Base-by-base conservation (phyloP, 1,140 invertebrate species). In the Zaprionus ghesquierei region DNA sequence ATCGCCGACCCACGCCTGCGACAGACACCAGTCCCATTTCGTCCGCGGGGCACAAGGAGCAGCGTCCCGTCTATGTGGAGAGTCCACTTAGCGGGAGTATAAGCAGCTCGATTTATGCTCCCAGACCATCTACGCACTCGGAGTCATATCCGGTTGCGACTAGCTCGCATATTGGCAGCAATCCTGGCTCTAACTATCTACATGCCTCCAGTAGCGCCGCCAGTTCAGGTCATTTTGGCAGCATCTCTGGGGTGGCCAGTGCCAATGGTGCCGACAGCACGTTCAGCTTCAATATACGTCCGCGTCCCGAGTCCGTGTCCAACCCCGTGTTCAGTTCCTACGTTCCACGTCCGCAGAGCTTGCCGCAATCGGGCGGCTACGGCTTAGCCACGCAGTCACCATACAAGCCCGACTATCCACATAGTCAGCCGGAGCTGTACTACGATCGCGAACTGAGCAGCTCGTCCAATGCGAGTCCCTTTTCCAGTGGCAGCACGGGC, bases 281-380 rank as follows among this genome's bases (percentile, higher is more conserved):
- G 2, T 91, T 91, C 22, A 91, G 90, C 59, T 91, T 91, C 10
- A 91, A 91, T 44, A 91, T 91, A 61, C 69, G 90, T 13, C 90
- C 90, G 3, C 79, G 81, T 53, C 90, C 90, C 10, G 63, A 79
- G 15, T 4, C 15, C 27, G 50, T 25, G 12, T 3, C 31, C 6
- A 50, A 56, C 38, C 41, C 65, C 0, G 76, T 73, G 5, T 68
- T 77, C 12, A 75, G 70, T 29, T 74, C 79, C 0, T 63, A 89
- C n/a, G n/a, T n/a, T 60, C 59, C 69, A 3, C 60, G 70, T 6
- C 79, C 72, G 0, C 69, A 65, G 20, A 69, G 22, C 33, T 35
- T 23, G 2, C 1, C 35, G 8, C 35, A 41, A 63, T 23, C 1
- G 63, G 59, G 3, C 4, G 53, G 60, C 15, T 91, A 90, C 20